A percentile compares a stretch with the other conserved stretches of the same genome.
Evolutionary conservation across 1,140 invertebrate species (phyloP).

Genomic region (Oscheius sp.): DNA sequence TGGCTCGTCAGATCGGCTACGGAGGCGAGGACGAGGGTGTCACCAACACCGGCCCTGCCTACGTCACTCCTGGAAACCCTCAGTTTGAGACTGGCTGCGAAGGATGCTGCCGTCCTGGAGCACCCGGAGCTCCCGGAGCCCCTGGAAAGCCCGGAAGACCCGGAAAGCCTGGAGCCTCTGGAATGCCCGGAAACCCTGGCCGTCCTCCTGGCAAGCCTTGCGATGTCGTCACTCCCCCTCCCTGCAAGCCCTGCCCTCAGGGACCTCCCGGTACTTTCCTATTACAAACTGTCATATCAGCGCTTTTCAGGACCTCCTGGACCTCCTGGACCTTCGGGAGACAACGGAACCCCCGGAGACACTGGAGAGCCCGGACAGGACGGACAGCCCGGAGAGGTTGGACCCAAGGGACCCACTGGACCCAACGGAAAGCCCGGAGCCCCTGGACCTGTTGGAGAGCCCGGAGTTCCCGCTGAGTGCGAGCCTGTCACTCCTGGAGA

Average conservation of each 20-base stretch:
- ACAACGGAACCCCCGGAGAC: constrained; percentile 16
- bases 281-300: neutral
- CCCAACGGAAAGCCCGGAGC: constrained; percentile 19
- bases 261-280: constrained; percentile 6
- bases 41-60: neutral
- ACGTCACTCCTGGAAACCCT: constrained; percentile 10
- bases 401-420: constrained; percentile 26
- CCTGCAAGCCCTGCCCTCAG: constrained; percentile 16
- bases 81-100: constrained; percentile 29
- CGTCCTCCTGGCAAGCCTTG: constrained; percentile 20
- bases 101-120: constrained; percentile 13
- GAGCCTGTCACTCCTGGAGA: constrained; percentile 23
- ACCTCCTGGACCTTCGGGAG: constrained; percentile 16
- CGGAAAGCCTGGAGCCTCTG: too few relatives aligned
- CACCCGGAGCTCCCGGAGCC: constrained; percentile 16
- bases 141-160: too few relatives aligned
- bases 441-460: constrained; percentile 19
- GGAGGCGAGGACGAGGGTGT: neutral
- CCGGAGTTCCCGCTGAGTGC: constrained; percentile 10
- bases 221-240: constrained; percentile 21
- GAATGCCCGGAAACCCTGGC: too few relatives aligned
- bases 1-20: constrained; percentile 12
- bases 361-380: constrained; percentile 20
- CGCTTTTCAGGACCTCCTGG: constrained; percentile 6
- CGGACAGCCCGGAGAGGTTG: constrained; percentile 18